These are phyloP conservation scores for Columba guinea DNA, from an alignment of 2,797 vertebrate species.

Conservation along the genomic window DNA sequence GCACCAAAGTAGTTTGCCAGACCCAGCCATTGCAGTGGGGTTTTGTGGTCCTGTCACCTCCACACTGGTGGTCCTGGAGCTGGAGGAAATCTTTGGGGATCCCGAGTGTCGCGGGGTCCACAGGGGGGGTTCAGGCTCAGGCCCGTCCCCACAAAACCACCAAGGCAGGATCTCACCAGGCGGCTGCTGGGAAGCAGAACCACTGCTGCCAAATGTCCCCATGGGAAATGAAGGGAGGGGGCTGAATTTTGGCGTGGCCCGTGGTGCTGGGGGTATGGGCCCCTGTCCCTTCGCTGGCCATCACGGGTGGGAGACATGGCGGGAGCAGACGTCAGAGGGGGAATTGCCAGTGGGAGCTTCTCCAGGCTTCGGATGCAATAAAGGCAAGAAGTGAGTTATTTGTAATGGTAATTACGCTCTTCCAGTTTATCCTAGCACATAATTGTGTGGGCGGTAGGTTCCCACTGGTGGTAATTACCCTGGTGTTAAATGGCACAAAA, in stretches of 20 bases:
- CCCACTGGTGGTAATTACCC: conserved; percentile 69
- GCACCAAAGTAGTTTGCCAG: fast-evolving
- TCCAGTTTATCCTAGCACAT: conserved; percentile 65
- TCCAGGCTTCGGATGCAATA: conserved; percentile 32
- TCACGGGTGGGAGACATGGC: fast-evolving
- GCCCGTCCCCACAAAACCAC: background rate
- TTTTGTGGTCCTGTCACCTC: background rate
- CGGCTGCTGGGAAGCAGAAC: background rate
- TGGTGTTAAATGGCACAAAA: conserved; percentile 58
- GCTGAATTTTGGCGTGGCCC: background rate
- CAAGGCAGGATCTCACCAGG: background rate
- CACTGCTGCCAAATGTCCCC: background rate
- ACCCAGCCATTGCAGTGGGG: background rate
- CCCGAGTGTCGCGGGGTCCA: background rate
- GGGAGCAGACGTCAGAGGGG: background rate
- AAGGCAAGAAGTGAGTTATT: conserved; percentile 53
- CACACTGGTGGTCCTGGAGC: background rate
- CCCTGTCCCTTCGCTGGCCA: background rate
- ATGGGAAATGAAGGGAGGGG: background rate
- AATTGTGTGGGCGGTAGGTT: conserved; percentile 65
- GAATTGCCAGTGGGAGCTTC: conserved; percentile 10
- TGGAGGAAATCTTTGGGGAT: too few species aligned
- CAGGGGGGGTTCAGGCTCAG: background rate
- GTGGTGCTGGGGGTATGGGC: fast-evolving
- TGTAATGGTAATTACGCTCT: conserved; percentile 62